Percentiles rank a stretch among this genome's conserved stretches.
Evolutionary conservation across 2,888 invertebrate genomes (phyloP).

Genomic region (Aelia acuminata): DNA sequence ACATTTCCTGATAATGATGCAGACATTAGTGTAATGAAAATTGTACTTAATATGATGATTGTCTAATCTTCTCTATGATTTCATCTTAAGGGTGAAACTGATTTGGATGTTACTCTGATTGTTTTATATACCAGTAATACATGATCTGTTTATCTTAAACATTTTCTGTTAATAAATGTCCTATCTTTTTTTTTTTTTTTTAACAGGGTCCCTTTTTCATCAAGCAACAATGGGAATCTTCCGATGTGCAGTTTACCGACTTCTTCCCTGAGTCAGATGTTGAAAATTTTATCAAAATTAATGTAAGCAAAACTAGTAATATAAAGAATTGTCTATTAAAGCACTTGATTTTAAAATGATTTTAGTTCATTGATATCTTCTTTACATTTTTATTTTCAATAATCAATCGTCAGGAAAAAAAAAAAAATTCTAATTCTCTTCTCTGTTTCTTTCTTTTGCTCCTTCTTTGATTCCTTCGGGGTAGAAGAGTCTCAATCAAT

Average conservation of each 20-base stretch:
- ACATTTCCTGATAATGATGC: too few species aligned
- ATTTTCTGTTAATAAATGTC: not conserved
- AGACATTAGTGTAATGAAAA: too few species aligned
- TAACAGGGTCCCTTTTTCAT: conserved; percentile 59
- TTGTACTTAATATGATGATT: conserved; percentile 57
- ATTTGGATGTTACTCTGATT: conserved; percentile 39
- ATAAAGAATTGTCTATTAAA: too few species aligned
- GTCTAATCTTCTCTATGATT: conserved; percentile 58
- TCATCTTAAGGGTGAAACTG: conserved; percentile 52
- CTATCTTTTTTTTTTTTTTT: conserved; percentile 11
- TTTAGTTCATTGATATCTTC: not conserved
- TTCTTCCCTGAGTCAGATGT: conserved; percentile 63
- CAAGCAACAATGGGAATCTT: conserved; percentile 61
- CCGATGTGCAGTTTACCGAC: conserved; percentile 63
- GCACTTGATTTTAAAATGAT: too few species aligned
- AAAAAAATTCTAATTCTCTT: too few species aligned
- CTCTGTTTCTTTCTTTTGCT: too few species aligned
- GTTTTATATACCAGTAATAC: not conserved
- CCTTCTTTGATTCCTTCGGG: too few species aligned
- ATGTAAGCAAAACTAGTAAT: conserved; percentile 67
- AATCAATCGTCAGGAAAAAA: too few species aligned
- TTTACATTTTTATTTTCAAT: not conserved
- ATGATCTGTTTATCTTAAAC: not conserved
- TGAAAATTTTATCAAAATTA: conserved; percentile 69
- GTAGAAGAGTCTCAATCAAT: too few species aligned